Base-by-base conservation (phyloP, 2,797 vertebrate genomes). In the Anabas testudineus region DNA sequence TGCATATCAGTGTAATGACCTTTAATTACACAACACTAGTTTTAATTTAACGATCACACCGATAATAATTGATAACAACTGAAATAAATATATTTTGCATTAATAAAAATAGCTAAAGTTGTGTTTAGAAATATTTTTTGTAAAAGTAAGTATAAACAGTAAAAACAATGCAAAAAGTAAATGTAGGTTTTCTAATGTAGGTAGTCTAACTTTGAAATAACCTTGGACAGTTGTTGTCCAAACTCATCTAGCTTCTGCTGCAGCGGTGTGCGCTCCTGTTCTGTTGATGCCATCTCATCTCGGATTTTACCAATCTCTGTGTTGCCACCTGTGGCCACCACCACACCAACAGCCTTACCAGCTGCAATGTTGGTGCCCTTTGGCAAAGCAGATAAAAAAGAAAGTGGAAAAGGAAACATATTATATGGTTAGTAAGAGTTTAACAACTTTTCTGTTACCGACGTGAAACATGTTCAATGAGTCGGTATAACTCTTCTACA, bases 221-320 rank as follows among this genome's bases (percentile, higher is more conserved):
- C 91, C 84, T 99, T 99, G 43, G 98, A 99, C 0, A 99, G 94
- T 68, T 99, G 98, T 82, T 99, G 95, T 47, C 98, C 97, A 26
- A 99, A 99, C 86, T 99, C 98, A 2, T 99, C 98, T 75, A 99
- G 93, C 64, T 99, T 99, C 90, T 99, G 97, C 78, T 99, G 98
- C 59, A 99, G 94, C 0, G 98, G 98, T 0, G 98, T 99, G 80
- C 96, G 95, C 90, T 99, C 98, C 80, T 99, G 98, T 56, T 99
- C 98, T 0, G 98, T 99, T 0, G 97, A 90, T 1, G 96, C 98
- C 98, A 99, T 99, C 87, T 99, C 97, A 74, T 99, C 97, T 0
- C 98, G 95, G 76, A 99, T 99, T 87, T 99, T 99, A 52, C 98
- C 98, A 0, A 99, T 99, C 84, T 99, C 98, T 0, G 98, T 99